Conservation (phyloP, 2,113 vertebrate species). For the Martes martes region DNA sequence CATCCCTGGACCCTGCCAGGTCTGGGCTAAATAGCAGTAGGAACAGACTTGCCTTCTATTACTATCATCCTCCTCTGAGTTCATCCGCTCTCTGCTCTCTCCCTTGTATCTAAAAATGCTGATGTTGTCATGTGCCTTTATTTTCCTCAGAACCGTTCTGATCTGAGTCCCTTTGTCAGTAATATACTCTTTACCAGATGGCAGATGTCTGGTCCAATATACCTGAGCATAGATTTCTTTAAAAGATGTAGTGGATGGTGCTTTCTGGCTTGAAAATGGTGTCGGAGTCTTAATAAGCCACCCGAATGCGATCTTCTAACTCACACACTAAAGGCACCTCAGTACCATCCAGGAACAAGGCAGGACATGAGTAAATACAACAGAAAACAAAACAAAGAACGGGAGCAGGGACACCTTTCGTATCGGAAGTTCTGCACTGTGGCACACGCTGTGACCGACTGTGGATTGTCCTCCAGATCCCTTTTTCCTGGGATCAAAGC, state of each 20-base stretch:
- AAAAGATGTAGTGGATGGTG: background rate
- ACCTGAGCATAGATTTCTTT: background rate
- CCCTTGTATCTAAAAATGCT: background rate
- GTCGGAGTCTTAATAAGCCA: background rate
- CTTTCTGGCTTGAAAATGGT: background rate
- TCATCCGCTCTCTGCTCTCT: background rate
- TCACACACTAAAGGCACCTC: background rate
- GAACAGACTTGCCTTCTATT: background rate
- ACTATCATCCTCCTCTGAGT: background rate
- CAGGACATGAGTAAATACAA: background rate
- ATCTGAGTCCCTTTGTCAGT: background rate
- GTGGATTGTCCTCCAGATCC: background rate
- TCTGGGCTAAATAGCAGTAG: background rate
- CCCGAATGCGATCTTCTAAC: background rate
- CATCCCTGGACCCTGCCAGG: background rate
- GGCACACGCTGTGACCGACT: background rate
- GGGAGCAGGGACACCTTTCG: background rate
- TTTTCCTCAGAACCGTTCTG: background rate
- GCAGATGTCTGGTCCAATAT: background rate
- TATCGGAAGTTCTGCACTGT: background rate
- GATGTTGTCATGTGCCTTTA: background rate
- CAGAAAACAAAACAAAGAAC: background rate
- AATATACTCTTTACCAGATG: background rate
- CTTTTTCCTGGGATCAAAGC: background rate
- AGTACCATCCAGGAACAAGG: background rate